Evolutionary conservation across 2,113 vertebrate species (phyloP).

Genomic region (Perca schrenkii): DNA sequence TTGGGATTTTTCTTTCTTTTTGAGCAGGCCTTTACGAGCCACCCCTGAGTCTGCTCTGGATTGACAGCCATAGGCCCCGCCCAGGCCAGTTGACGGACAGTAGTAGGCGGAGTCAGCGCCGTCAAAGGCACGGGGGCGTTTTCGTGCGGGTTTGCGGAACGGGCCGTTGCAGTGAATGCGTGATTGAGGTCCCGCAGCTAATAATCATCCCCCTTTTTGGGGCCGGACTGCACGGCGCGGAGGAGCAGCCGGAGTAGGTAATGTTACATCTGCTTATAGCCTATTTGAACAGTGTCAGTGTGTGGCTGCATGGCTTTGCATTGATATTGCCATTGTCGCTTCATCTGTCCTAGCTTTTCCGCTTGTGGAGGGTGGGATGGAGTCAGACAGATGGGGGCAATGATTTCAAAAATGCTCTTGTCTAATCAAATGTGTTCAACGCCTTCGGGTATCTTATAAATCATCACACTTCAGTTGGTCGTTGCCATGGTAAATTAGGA

Average conservation of each 20-base stretch:
- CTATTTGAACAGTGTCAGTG: conserved; percentile 57
- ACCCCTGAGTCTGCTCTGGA: not conserved
- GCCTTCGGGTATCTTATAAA: conserved; percentile 1
- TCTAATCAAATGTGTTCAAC: conserved; percentile 44
- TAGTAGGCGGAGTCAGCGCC: conserved; percentile 68
- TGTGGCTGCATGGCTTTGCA: conserved; percentile 46
- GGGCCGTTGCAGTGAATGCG: conserved; percentile 82
- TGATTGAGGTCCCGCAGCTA: conserved; percentile 77
- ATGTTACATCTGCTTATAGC: conserved; percentile 50
- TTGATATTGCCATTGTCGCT: conserved; percentile 63
- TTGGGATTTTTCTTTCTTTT: not conserved
- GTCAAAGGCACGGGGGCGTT: conserved; percentile 81
- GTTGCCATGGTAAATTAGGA: conserved; percentile 33
- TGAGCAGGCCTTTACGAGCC: conserved; percentile 61
- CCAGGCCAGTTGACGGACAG: conserved; percentile 66
- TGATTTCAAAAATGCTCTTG: conserved; percentile 33
- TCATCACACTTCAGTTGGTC: conserved; percentile 57
- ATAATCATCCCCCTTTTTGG: conserved; percentile 75
- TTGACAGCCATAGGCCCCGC: conserved; percentile 59
- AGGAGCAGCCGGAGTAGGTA: conserved; percentile 80
- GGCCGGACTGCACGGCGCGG: conserved; percentile 74
- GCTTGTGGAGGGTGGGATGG: conserved; percentile 66
- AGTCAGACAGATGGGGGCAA: conserved; percentile 69
- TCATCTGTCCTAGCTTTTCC: conserved; percentile 62
- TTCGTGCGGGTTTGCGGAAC: conserved; percentile 80